Evolutionary conservation across 2,888 invertebrate species (phyloP).

Genomic region (Diaperis boleti): DNA sequence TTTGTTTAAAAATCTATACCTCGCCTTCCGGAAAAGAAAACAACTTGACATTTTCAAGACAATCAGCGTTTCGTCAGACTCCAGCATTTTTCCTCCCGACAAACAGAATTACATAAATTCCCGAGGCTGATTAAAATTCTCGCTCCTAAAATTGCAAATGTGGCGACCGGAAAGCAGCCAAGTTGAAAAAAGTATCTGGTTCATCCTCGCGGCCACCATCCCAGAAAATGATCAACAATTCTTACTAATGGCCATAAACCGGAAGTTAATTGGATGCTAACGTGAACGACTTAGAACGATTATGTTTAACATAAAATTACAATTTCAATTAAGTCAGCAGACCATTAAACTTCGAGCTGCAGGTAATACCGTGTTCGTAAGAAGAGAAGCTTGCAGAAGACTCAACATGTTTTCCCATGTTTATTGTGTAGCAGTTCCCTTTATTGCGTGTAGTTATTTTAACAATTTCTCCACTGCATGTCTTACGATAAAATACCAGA

Average conservation of each 20-base stretch:
- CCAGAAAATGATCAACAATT: conserved; percentile 16
- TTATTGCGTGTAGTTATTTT: conserved; percentile 20
- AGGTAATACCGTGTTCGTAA: conserved; percentile 21
- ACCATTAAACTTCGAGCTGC: conserved; percentile 25
- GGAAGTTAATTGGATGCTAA: conserved; percentile 31
- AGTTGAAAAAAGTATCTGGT: background rate
- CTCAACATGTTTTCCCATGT: conserved; percentile 21
- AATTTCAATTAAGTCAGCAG: conserved; percentile 31
- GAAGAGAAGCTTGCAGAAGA: conserved; percentile 14
- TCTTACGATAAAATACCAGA: conserved; percentile 6
- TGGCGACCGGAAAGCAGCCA: background rate
- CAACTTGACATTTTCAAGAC: too few species aligned
- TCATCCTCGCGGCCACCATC: background rate
- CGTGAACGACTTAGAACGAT: conserved; percentile 26
- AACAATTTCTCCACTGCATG: conserved; percentile 10
- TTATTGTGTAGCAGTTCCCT: conserved; percentile 12
- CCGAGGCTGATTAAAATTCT: too few species aligned
- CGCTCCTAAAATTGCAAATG: background rate
- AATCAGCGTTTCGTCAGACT: too few species aligned
- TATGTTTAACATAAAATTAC: conserved; percentile 35
- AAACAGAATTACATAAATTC: too few species aligned
- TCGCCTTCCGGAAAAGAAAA: too few species aligned
- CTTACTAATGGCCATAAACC: conserved; percentile 13
- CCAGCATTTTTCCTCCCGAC: too few species aligned
- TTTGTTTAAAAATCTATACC: too few species aligned